Conservation (phyloP, 1,140 invertebrate species). For the Pteromalus puparum region DNA sequence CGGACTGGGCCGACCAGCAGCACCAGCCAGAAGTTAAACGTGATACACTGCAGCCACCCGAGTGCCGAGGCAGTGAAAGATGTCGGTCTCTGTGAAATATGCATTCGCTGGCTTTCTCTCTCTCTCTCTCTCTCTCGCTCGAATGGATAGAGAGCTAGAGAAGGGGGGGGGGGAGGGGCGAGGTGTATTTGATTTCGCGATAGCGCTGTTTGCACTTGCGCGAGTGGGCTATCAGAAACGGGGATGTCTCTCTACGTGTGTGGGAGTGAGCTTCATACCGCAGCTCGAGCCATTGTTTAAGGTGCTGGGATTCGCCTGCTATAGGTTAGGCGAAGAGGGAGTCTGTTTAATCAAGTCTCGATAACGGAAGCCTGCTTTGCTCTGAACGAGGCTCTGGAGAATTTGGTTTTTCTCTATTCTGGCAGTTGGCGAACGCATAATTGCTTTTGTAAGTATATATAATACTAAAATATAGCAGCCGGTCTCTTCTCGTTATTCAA, state of each 20-base stretch:
- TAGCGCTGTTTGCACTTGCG: slow-evolving; percentile 4
- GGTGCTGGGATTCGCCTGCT: neutral
- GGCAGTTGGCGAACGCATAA: no score
- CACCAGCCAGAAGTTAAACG: slow-evolving; percentile 31
- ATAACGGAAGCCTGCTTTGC: neutral
- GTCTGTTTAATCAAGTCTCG: neutral
- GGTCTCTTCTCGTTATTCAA: no score
- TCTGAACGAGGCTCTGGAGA: no score
- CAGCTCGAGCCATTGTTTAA: neutral
- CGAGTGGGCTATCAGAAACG: slow-evolving; percentile 6
- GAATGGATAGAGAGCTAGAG: neutral
- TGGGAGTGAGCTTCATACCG: neutral
- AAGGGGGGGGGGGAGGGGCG: neutral
- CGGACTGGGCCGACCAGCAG: neutral
- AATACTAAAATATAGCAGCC: no score
- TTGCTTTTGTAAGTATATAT: no score
- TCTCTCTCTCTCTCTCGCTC: neutral
- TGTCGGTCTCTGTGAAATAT: slow-evolving; percentile 62
- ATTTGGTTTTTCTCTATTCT: neutral
- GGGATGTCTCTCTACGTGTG: neutral
- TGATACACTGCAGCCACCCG: slow-evolving; percentile 22
- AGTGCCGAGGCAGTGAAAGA: slow-evolving; percentile 31
- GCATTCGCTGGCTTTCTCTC: slow-evolving; percentile 11
- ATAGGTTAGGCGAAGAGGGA: neutral
- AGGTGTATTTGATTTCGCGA: slow-evolving; percentile 39